These are phyloP conservation scores for Cyanoramphus novaezelandiae DNA, from an alignment of 2,113 vertebrate species.

Conservation along the genomic window DNA sequence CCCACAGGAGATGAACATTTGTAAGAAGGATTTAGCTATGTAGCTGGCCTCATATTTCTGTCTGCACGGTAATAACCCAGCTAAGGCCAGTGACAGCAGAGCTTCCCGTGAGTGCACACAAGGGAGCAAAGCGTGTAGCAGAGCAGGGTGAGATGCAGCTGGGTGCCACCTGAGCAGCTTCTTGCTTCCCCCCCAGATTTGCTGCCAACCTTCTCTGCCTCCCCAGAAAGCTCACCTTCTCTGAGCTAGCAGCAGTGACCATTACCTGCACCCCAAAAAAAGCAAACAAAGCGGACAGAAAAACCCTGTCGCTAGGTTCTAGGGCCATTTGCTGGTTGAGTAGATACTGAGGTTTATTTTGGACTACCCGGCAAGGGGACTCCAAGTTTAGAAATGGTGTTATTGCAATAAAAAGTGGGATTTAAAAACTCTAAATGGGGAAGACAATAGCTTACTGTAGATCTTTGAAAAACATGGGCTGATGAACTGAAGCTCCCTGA, in stretches of 20 bases:
- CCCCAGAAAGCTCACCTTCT: not conserved
- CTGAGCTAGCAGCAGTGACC: not conserved
- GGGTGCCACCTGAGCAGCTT: not conserved
- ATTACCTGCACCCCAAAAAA: not conserved
- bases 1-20: not conserved
- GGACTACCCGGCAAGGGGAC: not conserved
- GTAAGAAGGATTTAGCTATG: not conserved
- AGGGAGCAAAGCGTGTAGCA: not conserved
- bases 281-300: not conserved
- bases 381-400: not conserved
- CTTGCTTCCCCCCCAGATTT: not conserved
- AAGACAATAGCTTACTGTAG: slow-evolving; percentile 24
- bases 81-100: not conserved
- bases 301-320: not conserved
- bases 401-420: not conserved
- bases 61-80: fast-evolving
- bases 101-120: fast-evolving
- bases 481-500: slow-evolving; percentile 22
- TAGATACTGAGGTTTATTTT: slow-evolving; percentile 1
- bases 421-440: not conserved
- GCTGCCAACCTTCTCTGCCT: not conserved
- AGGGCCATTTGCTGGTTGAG: not conserved
- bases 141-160: not conserved
- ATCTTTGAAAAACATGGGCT: slow-evolving; percentile 14
- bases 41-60: not conserved